Percentiles rank a stretch among this genome's conserved stretches.
These are phyloP conservation scores for Coracopsis vasa DNA, from an alignment of 2,113 vertebrate genomes.

Conservation along the genomic window DNA sequence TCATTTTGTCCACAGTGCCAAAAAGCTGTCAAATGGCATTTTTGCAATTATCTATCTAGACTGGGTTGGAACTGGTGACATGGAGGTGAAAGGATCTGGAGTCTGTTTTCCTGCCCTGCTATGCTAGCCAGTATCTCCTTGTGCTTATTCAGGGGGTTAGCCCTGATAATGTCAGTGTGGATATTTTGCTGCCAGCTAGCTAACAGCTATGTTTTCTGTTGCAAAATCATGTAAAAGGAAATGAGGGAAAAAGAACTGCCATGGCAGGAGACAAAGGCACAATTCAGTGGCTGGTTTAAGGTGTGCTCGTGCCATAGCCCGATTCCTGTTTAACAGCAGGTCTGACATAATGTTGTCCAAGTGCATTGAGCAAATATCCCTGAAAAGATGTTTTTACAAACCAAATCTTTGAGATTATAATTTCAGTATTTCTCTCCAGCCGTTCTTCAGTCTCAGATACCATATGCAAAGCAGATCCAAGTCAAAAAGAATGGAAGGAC, in stretches of 20 bases:
- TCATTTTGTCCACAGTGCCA: slow-evolving; percentile 22
- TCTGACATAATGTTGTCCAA: background rate
- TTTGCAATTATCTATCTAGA: slow-evolving; percentile 5
- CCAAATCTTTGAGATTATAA: background rate
- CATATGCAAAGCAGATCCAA: background rate
- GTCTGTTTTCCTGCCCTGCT: slow-evolving; percentile 11
- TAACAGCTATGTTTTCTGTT: background rate
- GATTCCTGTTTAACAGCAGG: background rate
- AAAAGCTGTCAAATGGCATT: slow-evolving; percentile 41
- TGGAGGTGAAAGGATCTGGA: slow-evolving; percentile 25
- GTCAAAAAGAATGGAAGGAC: background rate
- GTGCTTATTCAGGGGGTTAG: background rate
- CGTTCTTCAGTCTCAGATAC: background rate
- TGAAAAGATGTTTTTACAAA: background rate
- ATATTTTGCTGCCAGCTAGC: slow-evolving; percentile 19
- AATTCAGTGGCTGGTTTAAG: background rate
- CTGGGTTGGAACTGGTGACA: slow-evolving; percentile 6
- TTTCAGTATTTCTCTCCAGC: background rate
- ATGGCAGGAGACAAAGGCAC: background rate
- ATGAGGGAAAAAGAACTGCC: background rate
- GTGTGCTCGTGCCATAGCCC: background rate
- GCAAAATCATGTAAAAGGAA: background rate
- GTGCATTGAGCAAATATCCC: background rate
- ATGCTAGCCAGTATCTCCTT: background rate
- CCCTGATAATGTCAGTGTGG: background rate